Percentiles rank a stretch among this genome's conserved stretches.
phyloP scores from a whole-genome alignment of 2,888 invertebrate genomes.

The Dermolepida albohirtum region DNA sequence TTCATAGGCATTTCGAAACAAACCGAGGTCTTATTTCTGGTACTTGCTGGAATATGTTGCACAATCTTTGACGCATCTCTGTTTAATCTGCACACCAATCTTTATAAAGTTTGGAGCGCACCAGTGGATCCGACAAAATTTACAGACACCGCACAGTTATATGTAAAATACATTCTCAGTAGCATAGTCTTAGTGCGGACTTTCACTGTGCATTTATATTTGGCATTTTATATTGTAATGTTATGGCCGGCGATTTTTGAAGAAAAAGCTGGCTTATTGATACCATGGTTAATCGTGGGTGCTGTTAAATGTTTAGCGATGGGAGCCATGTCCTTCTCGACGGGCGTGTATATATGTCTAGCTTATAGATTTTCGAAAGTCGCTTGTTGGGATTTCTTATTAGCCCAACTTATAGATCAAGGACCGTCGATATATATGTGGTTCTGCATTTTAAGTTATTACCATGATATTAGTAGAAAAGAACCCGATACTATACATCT shows the following conservation, averaged over 20 bases:
- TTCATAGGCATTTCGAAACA: slow-evolving; percentile 66
- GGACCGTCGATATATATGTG: slow-evolving; percentile 69
- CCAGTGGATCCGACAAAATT: slow-evolving; percentile 65
- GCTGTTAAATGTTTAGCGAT: slow-evolving; percentile 66
- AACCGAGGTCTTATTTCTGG: slow-evolving; percentile 68
- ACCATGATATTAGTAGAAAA: slow-evolving; percentile 45
- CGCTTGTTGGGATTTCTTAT: slow-evolving; percentile 67
- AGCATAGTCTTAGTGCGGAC: slow-evolving; percentile 69
- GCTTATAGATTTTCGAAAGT: slow-evolving; percentile 65
- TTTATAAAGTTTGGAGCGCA: slow-evolving; percentile 71
- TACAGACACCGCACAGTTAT: slow-evolving; percentile 64
- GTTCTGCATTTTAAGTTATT: slow-evolving; percentile 64
- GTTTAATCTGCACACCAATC: slow-evolving; percentile 69
- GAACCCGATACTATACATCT: slow-evolving; percentile 37
- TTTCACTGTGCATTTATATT: slow-evolving; percentile 69
- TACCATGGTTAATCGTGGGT: slow-evolving; percentile 69
- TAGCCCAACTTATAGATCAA: slow-evolving; percentile 65
- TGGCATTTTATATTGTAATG: slow-evolving; percentile 69
- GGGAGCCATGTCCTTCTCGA: slow-evolving; percentile 65
- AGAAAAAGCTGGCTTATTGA: slow-evolving; percentile 66
- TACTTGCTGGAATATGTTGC: slow-evolving; percentile 67
- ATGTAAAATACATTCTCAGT: slow-evolving; percentile 67
- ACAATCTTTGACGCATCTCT: slow-evolving; percentile 70
- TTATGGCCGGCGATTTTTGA: slow-evolving; percentile 70
- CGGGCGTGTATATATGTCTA: slow-evolving; percentile 67